Evolutionary conservation across 2,888 invertebrate genomes (phyloP).

Genomic region (Crocallis elinguaria): DNA sequence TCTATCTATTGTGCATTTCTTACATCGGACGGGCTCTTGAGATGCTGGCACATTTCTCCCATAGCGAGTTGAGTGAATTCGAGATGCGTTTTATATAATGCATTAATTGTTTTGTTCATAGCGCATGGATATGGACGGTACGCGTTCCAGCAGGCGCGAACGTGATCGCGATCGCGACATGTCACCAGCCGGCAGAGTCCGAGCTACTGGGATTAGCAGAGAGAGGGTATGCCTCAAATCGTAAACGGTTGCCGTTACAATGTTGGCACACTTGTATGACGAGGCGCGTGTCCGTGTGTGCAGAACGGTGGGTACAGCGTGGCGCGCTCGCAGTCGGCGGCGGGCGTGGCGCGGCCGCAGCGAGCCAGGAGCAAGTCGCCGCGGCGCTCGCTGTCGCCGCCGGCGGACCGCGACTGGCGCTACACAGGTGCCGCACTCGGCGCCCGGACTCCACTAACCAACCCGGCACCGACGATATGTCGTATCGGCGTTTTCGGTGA

Average conservation of each 20-base stretch:
- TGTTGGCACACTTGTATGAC: not conserved
- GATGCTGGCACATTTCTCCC: too few species aligned
- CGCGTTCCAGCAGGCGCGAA: constrained; percentile 92
- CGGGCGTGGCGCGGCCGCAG: constrained; percentile 83
- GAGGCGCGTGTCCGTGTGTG: not conserved
- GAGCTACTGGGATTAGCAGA: constrained; percentile 87
- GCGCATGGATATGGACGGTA: constrained; percentile 85
- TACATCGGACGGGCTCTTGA: too few species aligned
- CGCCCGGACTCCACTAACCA: constrained; percentile 55
- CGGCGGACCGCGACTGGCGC: constrained; percentile 87
- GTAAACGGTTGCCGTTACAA: not conserved
- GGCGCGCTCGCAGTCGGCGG: constrained; percentile 95
- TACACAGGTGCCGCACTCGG: constrained; percentile 81
- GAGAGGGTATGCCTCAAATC: constrained; percentile 71
- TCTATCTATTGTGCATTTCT: too few species aligned
- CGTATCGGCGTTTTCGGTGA: constrained; percentile 34
- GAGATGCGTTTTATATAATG: too few species aligned
- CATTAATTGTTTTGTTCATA: constrained; percentile 41
- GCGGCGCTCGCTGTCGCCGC: constrained; percentile 92
- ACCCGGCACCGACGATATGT: constrained; percentile 13
- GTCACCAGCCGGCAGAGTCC: constrained; percentile 91
- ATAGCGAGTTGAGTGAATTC: too few species aligned
- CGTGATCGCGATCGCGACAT: constrained; percentile 95
- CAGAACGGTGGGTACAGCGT: constrained; percentile 75
- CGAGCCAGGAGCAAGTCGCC: constrained; percentile 93